phyloP scores from a whole-genome alignment of 2,113 vertebrate genomes.

The Nasalis larvatus region DNA sequence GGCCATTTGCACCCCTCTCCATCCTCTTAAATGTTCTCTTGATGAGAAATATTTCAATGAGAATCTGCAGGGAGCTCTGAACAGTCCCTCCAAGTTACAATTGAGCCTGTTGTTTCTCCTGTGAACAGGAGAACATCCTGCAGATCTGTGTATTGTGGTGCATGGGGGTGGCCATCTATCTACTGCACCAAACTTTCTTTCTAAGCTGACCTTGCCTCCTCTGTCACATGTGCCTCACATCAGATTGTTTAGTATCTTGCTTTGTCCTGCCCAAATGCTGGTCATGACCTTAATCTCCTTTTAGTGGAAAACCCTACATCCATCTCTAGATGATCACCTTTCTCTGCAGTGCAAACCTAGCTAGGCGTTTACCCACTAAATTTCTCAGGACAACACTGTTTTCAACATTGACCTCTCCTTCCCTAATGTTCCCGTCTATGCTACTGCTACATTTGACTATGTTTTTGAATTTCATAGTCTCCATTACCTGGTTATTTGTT shows the following conservation, averaged over 20 bases:
- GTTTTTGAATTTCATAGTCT: neutral
- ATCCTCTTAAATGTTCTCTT: slow-evolving; percentile 66
- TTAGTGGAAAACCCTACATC: neutral
- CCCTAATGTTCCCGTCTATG: neutral
- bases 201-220: neutral
- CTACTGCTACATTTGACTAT: neutral
- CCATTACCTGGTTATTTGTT: neutral
- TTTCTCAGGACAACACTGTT: neutral
- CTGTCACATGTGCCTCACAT: neutral
- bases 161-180: neutral
- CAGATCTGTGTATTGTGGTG: neutral
- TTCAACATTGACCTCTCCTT: neutral
- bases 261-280: neutral
- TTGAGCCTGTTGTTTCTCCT: slow-evolving; percentile 11
- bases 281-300: neutral
- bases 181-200: neutral
- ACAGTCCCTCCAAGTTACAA: slow-evolving; percentile 28
- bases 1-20: slow-evolving; percentile 63
- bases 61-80: slow-evolving; percentile 57
- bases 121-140: neutral
- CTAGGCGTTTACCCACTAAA: neutral
- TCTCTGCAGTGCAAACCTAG: neutral
- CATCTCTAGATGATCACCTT: neutral
- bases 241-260: neutral
- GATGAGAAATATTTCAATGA: slow-evolving; percentile 71